These are phyloP conservation scores for Leucoma salicis DNA, from an alignment of 2,888 invertebrate species.

Conservation along the genomic window DNA sequence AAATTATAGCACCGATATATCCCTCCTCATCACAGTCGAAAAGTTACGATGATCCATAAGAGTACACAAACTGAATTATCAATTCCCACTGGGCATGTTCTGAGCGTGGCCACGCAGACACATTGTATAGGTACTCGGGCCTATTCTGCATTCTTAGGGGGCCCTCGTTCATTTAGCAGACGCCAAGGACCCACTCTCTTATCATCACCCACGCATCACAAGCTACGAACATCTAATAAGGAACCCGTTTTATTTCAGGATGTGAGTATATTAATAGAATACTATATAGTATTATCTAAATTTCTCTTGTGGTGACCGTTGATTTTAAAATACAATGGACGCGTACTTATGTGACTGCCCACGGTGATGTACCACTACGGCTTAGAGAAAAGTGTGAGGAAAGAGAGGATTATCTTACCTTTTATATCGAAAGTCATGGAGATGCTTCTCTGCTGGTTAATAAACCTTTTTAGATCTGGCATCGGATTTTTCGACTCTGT, in stretches of 20 bases:
- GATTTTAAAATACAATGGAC: too few relatives aligned
- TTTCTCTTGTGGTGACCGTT: neutral
- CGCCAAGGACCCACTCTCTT: neutral
- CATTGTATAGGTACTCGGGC: neutral
- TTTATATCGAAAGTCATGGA: too few relatives aligned
- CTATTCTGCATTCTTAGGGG: neutral
- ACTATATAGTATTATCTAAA: neutral
- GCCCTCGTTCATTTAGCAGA: neutral
- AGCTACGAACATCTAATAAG: neutral
- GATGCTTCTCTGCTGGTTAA: too few relatives aligned
- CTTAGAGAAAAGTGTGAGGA: too few relatives aligned
- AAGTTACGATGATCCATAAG: neutral
- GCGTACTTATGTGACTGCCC: too few relatives aligned
- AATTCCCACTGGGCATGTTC: neutral
- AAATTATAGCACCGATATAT: slow-evolving; percentile 18
- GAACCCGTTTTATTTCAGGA: slow-evolving; percentile 25
- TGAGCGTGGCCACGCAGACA: slow-evolving; percentile 14
- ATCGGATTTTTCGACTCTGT: too few relatives aligned
- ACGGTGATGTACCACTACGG: too few relatives aligned
- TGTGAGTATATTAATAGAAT: slow-evolving; percentile 27
- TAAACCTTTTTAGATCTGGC: too few relatives aligned
- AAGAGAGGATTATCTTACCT: too few relatives aligned
- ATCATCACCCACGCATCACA: neutral
- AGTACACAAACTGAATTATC: neutral
- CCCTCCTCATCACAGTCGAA: slow-evolving; percentile 6